phyloP scores from a whole-genome alignment of 2,888 invertebrate species.

The Plebejus argus region DNA sequence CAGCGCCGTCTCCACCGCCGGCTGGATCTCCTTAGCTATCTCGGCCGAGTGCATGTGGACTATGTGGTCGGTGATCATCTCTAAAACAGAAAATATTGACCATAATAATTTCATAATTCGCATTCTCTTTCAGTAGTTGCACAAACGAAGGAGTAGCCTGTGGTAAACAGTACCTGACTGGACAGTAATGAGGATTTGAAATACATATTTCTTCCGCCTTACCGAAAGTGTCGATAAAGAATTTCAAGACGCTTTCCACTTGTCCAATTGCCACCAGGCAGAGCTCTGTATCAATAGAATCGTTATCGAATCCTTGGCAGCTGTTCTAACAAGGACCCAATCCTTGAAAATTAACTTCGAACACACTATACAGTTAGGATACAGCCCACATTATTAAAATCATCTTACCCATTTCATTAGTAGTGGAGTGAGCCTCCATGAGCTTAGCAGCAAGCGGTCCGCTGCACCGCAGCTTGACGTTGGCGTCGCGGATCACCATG shows the following conservation, averaged over 20 bases:
- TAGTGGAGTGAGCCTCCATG: slow-evolving; percentile 82
- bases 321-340: too few relatives aligned
- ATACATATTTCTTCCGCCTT: too few relatives aligned
- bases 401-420: slow-evolving; percentile 78
- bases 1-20: slow-evolving; percentile 81
- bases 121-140: neutral
- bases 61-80: slow-evolving; percentile 81
- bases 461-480: slow-evolving; percentile 72
- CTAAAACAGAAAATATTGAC: slow-evolving; percentile 55
- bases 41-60: slow-evolving; percentile 80
- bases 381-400: neutral
- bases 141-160: neutral
- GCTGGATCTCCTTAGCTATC: slow-evolving; percentile 79
- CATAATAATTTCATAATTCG: neutral
- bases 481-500: slow-evolving; percentile 71
- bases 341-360: slow-evolving; percentile 1
- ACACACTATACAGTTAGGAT: too few relatives aligned
- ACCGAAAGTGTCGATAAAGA: too few relatives aligned
- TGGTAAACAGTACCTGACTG: neutral
- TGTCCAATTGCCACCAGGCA: too few relatives aligned
- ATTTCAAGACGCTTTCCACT: too few relatives aligned
- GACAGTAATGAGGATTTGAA: too few relatives aligned
- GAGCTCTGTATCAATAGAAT: too few relatives aligned
- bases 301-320: too few relatives aligned
- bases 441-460: slow-evolving; percentile 68